Percentiles rank a stretch among this genome's conserved stretches.
phyloP scores from a whole-genome alignment of 1,140 invertebrate genomes.

The Orius laevigatus region DNA sequence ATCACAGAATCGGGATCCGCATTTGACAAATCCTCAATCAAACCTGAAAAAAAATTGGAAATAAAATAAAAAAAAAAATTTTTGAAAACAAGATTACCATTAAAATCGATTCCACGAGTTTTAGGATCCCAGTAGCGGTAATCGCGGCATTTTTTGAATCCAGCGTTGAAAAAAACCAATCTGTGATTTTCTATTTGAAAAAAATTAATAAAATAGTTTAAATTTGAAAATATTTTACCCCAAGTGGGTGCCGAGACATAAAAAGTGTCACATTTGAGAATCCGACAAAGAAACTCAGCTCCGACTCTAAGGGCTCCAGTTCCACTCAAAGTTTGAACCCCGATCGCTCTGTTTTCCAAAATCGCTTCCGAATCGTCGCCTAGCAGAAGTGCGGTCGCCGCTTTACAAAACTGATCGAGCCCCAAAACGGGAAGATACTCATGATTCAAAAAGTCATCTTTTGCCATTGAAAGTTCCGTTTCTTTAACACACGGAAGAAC shows the following conservation, averaged over 20 bases:
- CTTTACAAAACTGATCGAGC: constrained; percentile 59
- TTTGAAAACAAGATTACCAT: constrained; percentile 30
- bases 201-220: constrained; percentile 10
- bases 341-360: constrained; percentile 47
- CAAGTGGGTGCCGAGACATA: constrained; percentile 91
- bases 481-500: constrained; percentile 88
- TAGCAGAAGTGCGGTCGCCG: constrained; percentile 68
- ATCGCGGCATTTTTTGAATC: constrained; percentile 61
- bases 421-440: constrained; percentile 94
- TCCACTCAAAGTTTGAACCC: constrained; percentile 83
- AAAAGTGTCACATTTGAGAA: constrained; percentile 60
- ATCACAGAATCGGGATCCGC: constrained; percentile 81
- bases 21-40: constrained; percentile 60
- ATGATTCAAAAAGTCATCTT: constrained; percentile 73
- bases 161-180: constrained; percentile 71
- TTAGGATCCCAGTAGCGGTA: constrained; percentile 89
- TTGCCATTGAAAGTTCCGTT: constrained; percentile 70
- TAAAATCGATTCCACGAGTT: constrained; percentile 62
- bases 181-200: constrained; percentile 80
- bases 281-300: constrained; percentile 69
- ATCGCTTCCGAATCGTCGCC: constrained; percentile 46
- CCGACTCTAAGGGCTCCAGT: constrained; percentile 81
- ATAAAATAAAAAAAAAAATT: constrained; percentile 33
- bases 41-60: constrained; percentile 46
- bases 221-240: constrained; percentile 43